Base-by-base conservation (phyloP, 2,888 invertebrate species). In the Papilio protenor region DNA sequence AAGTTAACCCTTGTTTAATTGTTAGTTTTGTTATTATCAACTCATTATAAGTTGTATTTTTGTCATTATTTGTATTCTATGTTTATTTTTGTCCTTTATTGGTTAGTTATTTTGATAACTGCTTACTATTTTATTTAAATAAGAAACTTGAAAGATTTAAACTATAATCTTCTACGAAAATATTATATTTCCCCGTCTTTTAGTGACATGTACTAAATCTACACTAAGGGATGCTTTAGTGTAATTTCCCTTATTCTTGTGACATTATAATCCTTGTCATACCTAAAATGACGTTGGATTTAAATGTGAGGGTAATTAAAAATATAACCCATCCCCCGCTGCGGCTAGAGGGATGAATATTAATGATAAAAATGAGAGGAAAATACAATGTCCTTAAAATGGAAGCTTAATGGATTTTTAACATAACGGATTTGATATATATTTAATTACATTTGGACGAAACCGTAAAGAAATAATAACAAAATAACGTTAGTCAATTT, bases 301-400 rank as follows among this genome's bases (percentile, higher is more conserved):
- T 73, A 75, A 79, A 80, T 75, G 45, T 79, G 79, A 79, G 73
- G 73, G 61, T 81, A 79, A 82, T 81, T 81, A 80, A 77, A 80
- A 79, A 72, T 78, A 49, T 70, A 71, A 74, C 81, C 76, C 74
- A 75, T 80, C 70, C 49, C 78, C 59, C 23, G 75, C 57, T 23
- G 75, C 66, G 14, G 33, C 3, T 18, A 8, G 33, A 73, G 77
- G 75, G 45, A 77, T 78, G 75, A 79, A 80, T 79, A 76, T 79
- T 81, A 81, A 78, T 78, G 72, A 75, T 78, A 72, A 75, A 70
- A 78, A 78, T 45, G 52, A 57, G 55, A 52, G 52, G 59, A 77
- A 73, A 47, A 61, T 57, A 78, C 72, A 45, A 57, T 75, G 75
- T 66, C 59, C 18, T 47, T 70, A 11, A 74, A 59, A 74, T 70